These are phyloP conservation scores for Psammodynastes pulverulentus DNA, from an alignment of 2,113 vertebrate genomes.

Conservation along the genomic window DNA sequence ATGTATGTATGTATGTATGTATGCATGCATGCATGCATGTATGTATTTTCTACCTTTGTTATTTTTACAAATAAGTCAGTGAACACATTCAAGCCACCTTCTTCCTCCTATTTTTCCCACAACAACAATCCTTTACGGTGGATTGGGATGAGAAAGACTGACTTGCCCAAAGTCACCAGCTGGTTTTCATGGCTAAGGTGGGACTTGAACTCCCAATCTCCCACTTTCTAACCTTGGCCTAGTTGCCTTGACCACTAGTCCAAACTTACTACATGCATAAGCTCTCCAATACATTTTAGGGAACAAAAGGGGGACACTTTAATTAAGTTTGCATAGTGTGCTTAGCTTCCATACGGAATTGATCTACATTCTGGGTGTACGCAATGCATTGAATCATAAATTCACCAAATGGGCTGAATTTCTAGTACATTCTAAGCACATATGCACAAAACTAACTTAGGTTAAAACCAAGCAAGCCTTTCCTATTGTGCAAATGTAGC, in stretches of 20 bases:
- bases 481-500: not conserved
- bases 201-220: not conserved
- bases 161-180: not conserved
- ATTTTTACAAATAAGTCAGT: not conserved
- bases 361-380: not conserved
- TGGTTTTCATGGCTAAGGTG: not conserved
- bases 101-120: not conserved
- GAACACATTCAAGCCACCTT: not conserved
- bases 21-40: not conserved
- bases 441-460: not conserved
- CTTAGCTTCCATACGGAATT: not conserved
- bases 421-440: not conserved
- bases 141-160: not conserved
- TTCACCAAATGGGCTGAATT: not conserved
- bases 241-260: not conserved
- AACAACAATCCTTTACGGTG: not conserved
- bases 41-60: not conserved
- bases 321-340: not conserved
- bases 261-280: not conserved
- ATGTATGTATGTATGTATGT: too few relatives aligned
- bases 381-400: not conserved
- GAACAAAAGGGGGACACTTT: not conserved
- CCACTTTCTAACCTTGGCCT: not conserved
- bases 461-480: not conserved
- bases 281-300: not conserved